Evolutionary conservation across 2,113 vertebrate species (phyloP).

Genomic region (Camelus bactrianus): DNA sequence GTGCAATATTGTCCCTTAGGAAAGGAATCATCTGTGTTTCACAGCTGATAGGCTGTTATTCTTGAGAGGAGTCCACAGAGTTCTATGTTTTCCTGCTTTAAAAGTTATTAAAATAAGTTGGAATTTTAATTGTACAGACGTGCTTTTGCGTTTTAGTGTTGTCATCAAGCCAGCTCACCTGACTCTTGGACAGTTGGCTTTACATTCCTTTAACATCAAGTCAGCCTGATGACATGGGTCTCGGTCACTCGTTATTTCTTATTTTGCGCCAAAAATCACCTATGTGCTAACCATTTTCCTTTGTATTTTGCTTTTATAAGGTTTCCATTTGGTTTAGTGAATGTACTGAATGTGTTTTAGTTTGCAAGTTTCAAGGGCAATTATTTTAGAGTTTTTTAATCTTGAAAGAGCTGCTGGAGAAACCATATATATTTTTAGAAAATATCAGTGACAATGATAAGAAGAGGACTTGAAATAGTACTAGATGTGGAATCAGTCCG

Average conservation of each 20-base stretch:
- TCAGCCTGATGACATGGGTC: neutral
- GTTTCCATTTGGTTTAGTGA: neutral
- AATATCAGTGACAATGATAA: neutral
- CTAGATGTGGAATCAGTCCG: neutral
- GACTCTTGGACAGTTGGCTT: neutral
- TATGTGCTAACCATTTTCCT: neutral
- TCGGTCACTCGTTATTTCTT: neutral
- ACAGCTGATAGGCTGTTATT: neutral
- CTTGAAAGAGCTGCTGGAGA: neutral
- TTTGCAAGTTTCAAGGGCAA: neutral
- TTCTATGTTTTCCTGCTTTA: neutral
- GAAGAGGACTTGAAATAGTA: neutral
- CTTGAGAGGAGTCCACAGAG: neutral
- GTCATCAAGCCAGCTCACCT: neutral
- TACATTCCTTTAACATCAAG: neutral
- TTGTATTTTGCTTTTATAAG: neutral
- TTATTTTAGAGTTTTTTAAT: neutral
- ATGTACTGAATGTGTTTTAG: neutral
- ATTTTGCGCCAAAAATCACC: neutral
- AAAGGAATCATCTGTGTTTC: slow-evolving; percentile 5
- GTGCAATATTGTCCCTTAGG: neutral
- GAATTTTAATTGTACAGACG: neutral
- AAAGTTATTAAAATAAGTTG: neutral
- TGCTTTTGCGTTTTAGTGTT: neutral
- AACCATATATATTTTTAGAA: neutral